These are phyloP conservation scores for Chloroceryle inda DNA, from an alignment of 2,797 vertebrate genomes.

Conservation along the genomic window DNA sequence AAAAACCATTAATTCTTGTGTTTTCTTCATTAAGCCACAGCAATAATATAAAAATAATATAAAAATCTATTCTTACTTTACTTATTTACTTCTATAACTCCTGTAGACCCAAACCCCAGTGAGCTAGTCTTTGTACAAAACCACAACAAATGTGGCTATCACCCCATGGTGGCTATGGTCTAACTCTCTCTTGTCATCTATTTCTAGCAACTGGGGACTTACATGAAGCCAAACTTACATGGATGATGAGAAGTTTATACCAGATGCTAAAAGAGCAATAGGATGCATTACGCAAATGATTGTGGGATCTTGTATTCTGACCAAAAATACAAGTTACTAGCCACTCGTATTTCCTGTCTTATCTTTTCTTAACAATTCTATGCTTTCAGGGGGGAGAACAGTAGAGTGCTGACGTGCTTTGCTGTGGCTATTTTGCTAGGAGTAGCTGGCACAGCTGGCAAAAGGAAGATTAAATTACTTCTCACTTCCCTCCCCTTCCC, in stretches of 20 bases:
- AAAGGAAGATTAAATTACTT: conserved; percentile 28
- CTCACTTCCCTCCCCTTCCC: not conserved
- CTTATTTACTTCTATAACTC: not conserved
- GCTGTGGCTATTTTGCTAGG: not conserved
- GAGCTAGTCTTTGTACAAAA: not conserved
- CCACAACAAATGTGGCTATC: not conserved
- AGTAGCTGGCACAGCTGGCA: not conserved
- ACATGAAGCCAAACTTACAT: not conserved
- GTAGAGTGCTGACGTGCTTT: not conserved
- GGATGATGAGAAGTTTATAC: not conserved
- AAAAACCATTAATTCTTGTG: not conserved
- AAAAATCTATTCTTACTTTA: not conserved
- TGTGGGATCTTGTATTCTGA: not conserved
- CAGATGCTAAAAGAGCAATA: not conserved
- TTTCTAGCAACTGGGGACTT: not conserved
- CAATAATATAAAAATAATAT: not conserved
- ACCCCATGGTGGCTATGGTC: rapidly evolving
- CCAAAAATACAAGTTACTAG: not conserved
- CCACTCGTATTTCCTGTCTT: not conserved
- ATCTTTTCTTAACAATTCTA: not conserved
- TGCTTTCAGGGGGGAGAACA: not conserved
- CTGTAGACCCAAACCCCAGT: not conserved
- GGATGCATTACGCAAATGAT: not conserved
- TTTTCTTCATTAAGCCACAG: conserved; percentile 9
- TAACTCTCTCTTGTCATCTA: not conserved